Base-by-base conservation (phyloP, 2,888 invertebrate genomes). In the Eilema caniola region DNA sequence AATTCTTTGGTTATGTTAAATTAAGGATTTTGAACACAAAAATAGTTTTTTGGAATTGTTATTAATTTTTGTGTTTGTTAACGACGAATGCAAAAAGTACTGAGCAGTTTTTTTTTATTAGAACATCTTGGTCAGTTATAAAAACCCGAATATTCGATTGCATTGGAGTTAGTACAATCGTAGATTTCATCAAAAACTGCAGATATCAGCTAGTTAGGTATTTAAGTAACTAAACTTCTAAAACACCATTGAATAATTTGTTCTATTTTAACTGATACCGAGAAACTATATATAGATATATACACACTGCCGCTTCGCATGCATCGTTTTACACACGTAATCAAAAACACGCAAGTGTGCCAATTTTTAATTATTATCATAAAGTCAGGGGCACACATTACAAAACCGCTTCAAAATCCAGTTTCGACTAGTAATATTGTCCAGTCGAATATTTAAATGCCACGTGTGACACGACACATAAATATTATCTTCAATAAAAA, bases 361-460 rank as follows among this genome's bases (percentile, higher is more conserved):
- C 20, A 23, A 23, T 56, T 67, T 33, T 25, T 31, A 47, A 41
- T 10, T 25, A 37, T 41, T 69, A 65, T 64, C 65, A 20, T 53
- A 10, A n/a, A 23, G 33, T 64, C 59, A 61, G 64, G 16, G 56
- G 23, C 33, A 37, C 23, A 3, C n/a, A 33, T 37, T 24, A 63
- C 33, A n/a, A 41, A 66, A 59, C 66, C 53, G n/a, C 53, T 53
- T 60, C 16, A 60, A n/a, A 25, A 63, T 53, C 71, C 28, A 64
- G 71, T 61, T 71, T 16, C 5, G 56, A 56, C 71, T n/a, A 64
- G 71, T 59, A 63, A 67, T 33, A 24, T 59, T 56, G 62, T 33
- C 62, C 28, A 57, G 62, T 28, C 28, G 24, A 57, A 28, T 2
- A 57, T 11, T 20, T 53, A 59, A 63, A 53, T 31, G 31, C 14